Evolutionary conservation across 2,113 vertebrate species (phyloP).

Genomic region (Columbina picui): DNA sequence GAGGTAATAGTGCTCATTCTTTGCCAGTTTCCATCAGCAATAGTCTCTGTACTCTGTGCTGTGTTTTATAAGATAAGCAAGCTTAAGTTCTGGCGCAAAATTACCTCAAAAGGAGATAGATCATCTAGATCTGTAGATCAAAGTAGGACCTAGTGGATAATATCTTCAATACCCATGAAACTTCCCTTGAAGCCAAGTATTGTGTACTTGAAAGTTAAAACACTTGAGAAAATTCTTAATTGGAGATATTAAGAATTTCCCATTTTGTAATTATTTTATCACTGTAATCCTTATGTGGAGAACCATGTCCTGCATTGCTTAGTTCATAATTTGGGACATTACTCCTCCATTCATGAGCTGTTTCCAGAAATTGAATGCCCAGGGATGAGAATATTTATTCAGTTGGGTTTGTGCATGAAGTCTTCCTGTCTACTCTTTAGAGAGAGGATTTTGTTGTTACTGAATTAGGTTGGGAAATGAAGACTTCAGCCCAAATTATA

Average conservation of each 20-base stretch:
- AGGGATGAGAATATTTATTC: background rate
- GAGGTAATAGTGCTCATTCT: background rate
- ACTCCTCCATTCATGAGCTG: background rate
- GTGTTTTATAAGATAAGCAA: background rate
- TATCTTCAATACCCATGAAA: background rate
- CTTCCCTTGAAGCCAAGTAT: background rate
- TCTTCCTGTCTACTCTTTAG: background rate
- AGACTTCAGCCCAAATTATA: conserved; percentile 71
- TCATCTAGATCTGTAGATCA: background rate
- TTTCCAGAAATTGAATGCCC: background rate
- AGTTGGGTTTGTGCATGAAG: background rate
- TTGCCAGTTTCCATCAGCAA: background rate
- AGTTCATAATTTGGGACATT: background rate
- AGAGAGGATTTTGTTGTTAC: conserved; percentile 54
- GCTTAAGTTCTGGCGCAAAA: background rate
- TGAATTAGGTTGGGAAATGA: conserved; percentile 53
- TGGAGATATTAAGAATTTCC: background rate
- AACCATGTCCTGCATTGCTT: background rate
- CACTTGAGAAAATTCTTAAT: background rate
- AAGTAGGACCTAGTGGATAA: background rate
- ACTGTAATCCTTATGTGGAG: background rate
- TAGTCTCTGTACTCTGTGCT: background rate
- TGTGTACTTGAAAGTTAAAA: background rate
- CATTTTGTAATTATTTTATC: background rate
- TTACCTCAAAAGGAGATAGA: background rate